Evolutionary conservation across 2,888 invertebrate genomes (phyloP).

Genomic region (Nephrotoma guestfalica): DNA sequence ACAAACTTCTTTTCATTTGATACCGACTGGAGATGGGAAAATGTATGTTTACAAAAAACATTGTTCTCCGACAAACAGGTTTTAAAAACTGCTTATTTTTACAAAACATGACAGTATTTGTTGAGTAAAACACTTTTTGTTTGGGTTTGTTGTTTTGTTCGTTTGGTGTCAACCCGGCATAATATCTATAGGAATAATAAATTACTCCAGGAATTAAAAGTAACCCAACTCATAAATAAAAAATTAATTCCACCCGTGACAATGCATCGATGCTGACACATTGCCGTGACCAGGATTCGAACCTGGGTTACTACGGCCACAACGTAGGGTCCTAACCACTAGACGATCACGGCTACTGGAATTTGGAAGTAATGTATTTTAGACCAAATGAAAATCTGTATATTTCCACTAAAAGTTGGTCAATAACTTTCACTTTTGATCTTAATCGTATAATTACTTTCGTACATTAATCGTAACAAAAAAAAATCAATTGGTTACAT

Average conservation of each 20-base stretch:
- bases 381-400: neutral
- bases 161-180: too few species aligned
- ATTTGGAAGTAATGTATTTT: neutral
- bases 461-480: neutral
- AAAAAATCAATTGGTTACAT: neutral
- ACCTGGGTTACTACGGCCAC: slow-evolving; percentile 9
- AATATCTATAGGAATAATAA: too few species aligned
- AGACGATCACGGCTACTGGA: slow-evolving; percentile 14
- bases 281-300: slow-evolving; percentile 8
- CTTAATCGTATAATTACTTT: neutral
- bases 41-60: too few species aligned
- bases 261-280: neutral
- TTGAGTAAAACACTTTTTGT: too few species aligned
- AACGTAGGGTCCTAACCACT: slow-evolving; percentile 28
- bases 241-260: neutral
- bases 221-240: neutral
- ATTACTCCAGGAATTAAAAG: too few species aligned
- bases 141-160: too few species aligned
- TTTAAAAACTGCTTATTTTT: too few species aligned
- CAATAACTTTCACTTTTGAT: neutral
- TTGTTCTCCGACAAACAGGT: too few species aligned
- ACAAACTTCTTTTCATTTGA: too few species aligned
- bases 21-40: too few species aligned
- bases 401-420: neutral
- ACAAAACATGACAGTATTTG: too few species aligned